These are phyloP conservation scores for Dysidea cf. avara DNA, from an alignment of 37 sponge, comb jelly and placozoan genomes.

Conservation along the genomic window DNA sequence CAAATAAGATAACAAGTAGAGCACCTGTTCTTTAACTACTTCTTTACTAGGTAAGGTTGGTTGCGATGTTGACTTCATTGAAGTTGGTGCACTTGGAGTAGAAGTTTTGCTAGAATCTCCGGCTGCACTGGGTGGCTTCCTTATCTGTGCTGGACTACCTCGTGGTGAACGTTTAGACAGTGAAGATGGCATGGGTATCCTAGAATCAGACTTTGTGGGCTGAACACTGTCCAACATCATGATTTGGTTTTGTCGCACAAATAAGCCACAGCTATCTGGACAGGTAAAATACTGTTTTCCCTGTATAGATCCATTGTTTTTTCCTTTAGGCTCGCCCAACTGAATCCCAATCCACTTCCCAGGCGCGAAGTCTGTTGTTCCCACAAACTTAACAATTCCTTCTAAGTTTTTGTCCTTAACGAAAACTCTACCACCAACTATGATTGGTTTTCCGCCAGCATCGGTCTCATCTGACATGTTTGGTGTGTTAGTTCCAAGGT, in stretches of 20 bases:
- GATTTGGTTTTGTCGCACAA: slow-evolving; percentile 74
- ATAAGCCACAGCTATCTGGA: slow-evolving; percentile 81
- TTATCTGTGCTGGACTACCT: neutral
- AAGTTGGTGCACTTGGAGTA: neutral
- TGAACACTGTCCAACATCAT: slow-evolving; percentile 7
- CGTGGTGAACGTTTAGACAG: neutral
- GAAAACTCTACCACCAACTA: slow-evolving; percentile 49
- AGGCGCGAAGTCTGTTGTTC: slow-evolving; percentile 86
- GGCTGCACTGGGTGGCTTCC: neutral
- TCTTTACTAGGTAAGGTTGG: neutral
- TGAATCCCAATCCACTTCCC: slow-evolving; percentile 97
- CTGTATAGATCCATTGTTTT: slow-evolving; percentile 89
- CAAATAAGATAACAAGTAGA: no score
- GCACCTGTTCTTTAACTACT: no score
- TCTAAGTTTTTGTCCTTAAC: slow-evolving; percentile 64
- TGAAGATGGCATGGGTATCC: no score
- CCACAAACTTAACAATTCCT: slow-evolving; percentile 80
- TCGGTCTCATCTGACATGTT: slow-evolving; percentile 30
- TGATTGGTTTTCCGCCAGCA: slow-evolving; percentile 1
- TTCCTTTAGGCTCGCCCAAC: slow-evolving; percentile 84
- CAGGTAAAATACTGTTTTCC: slow-evolving; percentile 87
- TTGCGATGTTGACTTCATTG: neutral
- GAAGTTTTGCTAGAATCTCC: neutral
- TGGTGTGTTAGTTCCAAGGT: no score
- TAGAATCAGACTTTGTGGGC: neutral